Conservation (phyloP, 2,888 invertebrate genomes). For the Phrixothrix hirtus region DNA sequence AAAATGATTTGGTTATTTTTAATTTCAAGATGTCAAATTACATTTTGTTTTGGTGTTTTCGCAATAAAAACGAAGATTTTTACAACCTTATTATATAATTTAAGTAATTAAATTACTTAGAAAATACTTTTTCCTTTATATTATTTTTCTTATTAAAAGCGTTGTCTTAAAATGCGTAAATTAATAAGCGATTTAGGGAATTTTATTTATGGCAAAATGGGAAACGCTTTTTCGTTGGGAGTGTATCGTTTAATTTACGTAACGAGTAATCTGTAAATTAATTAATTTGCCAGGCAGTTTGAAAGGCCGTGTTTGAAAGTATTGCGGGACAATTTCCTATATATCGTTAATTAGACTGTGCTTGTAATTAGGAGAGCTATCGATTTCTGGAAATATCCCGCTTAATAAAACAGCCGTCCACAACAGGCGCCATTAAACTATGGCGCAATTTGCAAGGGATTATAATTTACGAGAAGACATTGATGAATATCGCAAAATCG, state of each 20-base stretch:
- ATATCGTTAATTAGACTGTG: constrained; percentile 56
- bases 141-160: neutral
- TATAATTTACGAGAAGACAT: constrained; percentile 44
- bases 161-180: constrained; percentile 3
- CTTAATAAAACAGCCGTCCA: constrained; percentile 48
- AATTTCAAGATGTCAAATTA: neutral
- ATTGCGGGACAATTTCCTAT: constrained; percentile 57
- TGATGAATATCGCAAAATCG: constrained; percentile 46
- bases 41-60: too few species aligned
- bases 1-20: too few species aligned
- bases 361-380: constrained; percentile 55
- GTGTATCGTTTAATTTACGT: constrained; percentile 37
- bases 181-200: constrained; percentile 6
- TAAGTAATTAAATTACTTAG: too few species aligned
- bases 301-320: constrained; percentile 54
- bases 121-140: too few species aligned
- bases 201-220: constrained; percentile 9
- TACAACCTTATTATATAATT: too few species aligned
- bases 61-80: too few species aligned
- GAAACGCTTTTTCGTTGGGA: constrained; percentile 22
- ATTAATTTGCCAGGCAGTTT: constrained; percentile 51
- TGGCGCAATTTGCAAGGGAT: constrained; percentile 43
- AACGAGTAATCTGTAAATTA: constrained; percentile 57
- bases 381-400: constrained; percentile 53
- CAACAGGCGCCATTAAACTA: constrained; percentile 42